These are phyloP conservation scores for Orthonyx spaldingii DNA, from an alignment of 2,113 vertebrate genomes.

Conservation along the genomic window DNA sequence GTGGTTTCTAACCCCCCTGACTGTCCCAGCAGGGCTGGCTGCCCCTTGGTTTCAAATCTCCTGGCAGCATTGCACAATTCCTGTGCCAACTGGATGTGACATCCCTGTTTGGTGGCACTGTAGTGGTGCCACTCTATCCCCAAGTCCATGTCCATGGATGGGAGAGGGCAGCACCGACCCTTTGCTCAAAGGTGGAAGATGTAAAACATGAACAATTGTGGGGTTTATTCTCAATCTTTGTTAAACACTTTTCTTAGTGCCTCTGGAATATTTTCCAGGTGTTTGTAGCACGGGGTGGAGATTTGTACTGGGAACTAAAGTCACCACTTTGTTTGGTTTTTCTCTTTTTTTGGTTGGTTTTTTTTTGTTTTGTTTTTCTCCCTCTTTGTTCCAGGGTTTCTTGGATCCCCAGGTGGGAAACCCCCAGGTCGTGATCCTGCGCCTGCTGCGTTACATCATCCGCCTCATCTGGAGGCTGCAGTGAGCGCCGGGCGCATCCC, in stretches of 20 bases:
- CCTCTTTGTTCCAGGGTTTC: constrained; percentile 61
- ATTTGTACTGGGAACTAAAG: neutral
- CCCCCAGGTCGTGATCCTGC: constrained; percentile 68
- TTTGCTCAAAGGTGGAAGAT: no score
- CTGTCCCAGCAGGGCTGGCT: neutral
- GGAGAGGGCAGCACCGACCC: neutral
- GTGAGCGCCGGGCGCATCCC: neutral
- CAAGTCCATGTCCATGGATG: neutral
- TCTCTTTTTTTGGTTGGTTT: neutral
- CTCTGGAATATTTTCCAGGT: neutral
- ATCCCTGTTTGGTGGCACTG: fast-evolving
- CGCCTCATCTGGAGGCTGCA: constrained; percentile 75
- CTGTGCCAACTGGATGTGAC: fast-evolving
- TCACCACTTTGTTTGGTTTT: neutral
- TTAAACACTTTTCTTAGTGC: neutral
- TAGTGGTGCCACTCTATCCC: neutral
- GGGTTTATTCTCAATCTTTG: neutral
- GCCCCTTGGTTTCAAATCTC: neutral
- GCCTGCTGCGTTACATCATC: constrained; percentile 70
- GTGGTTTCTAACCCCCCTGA: neutral
- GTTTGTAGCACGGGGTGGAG: fast-evolving
- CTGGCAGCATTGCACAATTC: fast-evolving
- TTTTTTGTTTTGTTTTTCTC: neutral
- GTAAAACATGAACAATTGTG: fast-evolving
- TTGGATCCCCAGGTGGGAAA: constrained; percentile 47